Evolutionary conservation across 2,113 vertebrate species (phyloP), one percentile per base, ranked within the genome.

Genomic region (Isurus oxyrinchus): DNA sequence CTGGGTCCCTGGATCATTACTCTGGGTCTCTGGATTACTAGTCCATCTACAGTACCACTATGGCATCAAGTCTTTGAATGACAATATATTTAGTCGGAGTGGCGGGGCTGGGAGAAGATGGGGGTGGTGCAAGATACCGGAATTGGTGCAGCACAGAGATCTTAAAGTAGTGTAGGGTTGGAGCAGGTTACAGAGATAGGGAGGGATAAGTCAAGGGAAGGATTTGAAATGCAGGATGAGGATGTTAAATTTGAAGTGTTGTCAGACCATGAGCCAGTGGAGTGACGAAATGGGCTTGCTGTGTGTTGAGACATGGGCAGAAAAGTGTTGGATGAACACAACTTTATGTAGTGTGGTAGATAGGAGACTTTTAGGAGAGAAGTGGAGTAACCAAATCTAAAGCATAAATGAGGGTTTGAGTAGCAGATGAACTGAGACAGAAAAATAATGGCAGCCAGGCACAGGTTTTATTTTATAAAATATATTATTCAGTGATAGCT

Each of bases 401-500:
- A 35, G 27, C 11, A 59, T 61, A 35, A 55, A 59, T 91, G 55
- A 91, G 88, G 27, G 4, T 57, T 91, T 91, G 31, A n/a, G 27
- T 27, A 35, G 53, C 23, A 59, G 55, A 35, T 55, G 53, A 27
- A 8, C 86, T 88, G 49, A 55, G 53, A 21, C 5, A 55, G 87
- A 93, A 35, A 93, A 93, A 61, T 59, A 93, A n/a, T 8, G 31
- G 61, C 31, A 57, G 53, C 53, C 53, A 35, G 87, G 55, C 87
- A 59, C 10, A 93, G 35, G 13, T 59, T 61, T 93, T 93, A 93
- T 61, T 93, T 93, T 57, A 31, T 59, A 93, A 93, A n/a, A 93
- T 91, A n/a, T 61, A 93, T 93, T 93, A 93, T 93, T 93, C 88
- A 93, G 57, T 93, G 57, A 57, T n/a, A 61, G 88, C 88, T 93